Conservation (phyloP, 1,140 invertebrate species). For the Microplitis mediator region DNA sequence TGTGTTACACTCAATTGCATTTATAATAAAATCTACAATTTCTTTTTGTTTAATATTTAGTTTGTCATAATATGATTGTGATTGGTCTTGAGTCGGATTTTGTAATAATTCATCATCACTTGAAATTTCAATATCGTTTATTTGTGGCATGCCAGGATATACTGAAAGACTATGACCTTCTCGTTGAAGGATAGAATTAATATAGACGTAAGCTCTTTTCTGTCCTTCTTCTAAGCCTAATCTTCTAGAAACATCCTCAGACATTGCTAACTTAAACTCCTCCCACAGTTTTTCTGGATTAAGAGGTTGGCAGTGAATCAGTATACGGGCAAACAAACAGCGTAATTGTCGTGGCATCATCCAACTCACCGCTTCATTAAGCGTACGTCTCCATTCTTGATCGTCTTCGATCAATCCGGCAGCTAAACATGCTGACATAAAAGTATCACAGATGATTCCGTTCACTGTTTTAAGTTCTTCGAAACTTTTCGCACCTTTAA, state of each 20-base stretch:
- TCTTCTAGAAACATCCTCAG: neutral
- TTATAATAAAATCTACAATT: neutral
- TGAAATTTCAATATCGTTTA: neutral
- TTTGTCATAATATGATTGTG: neutral
- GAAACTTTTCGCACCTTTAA: conserved; percentile 19
- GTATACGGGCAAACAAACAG: too few relatives aligned
- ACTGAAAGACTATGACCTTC: neutral
- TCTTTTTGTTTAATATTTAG: neutral
- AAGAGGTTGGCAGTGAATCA: neutral
- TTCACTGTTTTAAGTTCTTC: neutral
- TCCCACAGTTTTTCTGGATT: conserved; percentile 2
- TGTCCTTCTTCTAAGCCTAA: neutral
- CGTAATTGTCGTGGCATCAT: neutral
- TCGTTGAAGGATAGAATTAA: neutral
- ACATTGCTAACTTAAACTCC: neutral
- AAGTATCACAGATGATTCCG: conserved; percentile 5
- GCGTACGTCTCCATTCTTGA: conserved; percentile 17
- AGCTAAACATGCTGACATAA: conserved; percentile 18
- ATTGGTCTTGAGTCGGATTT: neutral
- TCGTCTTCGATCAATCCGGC: conserved; percentile 31
- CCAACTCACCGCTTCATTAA: conserved; percentile 7
- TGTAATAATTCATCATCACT: neutral
- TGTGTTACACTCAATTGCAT: neutral
- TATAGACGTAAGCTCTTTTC: neutral
- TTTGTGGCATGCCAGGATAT: neutral